Conservation (phyloP, 2,888 invertebrate species). For the Ophion ventricosus region DNA sequence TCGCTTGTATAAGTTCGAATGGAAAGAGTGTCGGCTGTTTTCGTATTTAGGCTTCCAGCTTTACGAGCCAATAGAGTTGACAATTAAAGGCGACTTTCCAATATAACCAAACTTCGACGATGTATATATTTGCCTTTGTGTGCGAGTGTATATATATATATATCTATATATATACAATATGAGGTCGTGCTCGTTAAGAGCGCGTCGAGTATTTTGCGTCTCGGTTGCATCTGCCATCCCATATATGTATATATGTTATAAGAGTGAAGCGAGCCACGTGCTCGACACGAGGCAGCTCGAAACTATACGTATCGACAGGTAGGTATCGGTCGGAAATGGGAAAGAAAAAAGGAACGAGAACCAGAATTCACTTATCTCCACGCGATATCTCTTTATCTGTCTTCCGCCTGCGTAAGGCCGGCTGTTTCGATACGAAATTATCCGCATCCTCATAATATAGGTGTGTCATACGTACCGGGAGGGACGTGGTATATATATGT, state of each 20-base stretch:
- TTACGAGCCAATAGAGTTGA: conserved; percentile 65
- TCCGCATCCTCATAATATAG: conserved; percentile 41
- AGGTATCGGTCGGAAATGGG: conserved; percentile 63
- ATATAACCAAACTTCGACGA: conserved; percentile 72
- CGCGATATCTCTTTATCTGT: conserved; percentile 76
- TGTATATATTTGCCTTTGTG: conserved; percentile 23
- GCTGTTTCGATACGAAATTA: conserved; percentile 56
- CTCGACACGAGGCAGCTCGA: conserved; percentile 36
- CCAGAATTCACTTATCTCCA: conserved; percentile 73
- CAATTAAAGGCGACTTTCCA: conserved; percentile 80
- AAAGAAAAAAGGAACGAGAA: conserved; percentile 24
- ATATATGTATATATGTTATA: conserved; percentile 28
- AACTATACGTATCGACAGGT: conserved; percentile 71
- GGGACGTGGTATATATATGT: conserved; percentile 3
- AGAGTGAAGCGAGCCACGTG: conserved; percentile 43
- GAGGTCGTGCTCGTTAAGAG: conserved; percentile 40
- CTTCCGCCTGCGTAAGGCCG: conserved; percentile 64
- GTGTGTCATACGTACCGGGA: conserved; percentile 22
- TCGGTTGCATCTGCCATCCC: conserved; percentile 73
- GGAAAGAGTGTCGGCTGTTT: conserved; percentile 30
- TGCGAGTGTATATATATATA: not conserved
- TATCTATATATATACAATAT: not conserved
- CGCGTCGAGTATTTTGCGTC: conserved; percentile 35
- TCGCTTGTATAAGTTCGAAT: not conserved
- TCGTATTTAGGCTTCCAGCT: conserved; percentile 77